Evolutionary conservation across 2,888 invertebrate species (phyloP).

Genomic region (Flabesymbios commensalis): DNA sequence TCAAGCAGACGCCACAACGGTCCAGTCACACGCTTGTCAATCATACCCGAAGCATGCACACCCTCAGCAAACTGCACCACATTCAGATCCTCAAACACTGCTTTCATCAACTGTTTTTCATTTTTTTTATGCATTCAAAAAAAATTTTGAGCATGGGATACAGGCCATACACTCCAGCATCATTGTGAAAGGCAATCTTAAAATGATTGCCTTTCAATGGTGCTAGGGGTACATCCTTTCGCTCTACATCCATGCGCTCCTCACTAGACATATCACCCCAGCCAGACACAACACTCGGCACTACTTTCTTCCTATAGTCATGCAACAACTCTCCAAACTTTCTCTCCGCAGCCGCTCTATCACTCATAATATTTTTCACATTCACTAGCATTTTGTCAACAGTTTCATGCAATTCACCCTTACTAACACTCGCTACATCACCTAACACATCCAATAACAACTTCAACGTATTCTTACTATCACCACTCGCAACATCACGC

Average conservation of each 20-base stretch:
- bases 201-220: slow-evolving; percentile 11
- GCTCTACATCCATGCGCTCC: no score
- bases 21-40: neutral
- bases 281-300: neutral
- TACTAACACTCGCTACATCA: no score
- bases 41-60: neutral
- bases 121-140: neutral
- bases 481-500: neutral
- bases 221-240: neutral
- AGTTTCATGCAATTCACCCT: no score
- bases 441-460: no score
- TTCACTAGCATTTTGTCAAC: no score
- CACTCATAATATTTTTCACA: slow-evolving; percentile 1
- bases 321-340: neutral
- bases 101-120: neutral
- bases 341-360: neutral
- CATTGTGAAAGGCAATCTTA: slow-evolving; percentile 12
- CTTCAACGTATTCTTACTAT: no score
- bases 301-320: neutral
- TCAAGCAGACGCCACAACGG: slow-evolving; percentile 5
- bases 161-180: slow-evolving; percentile 6
- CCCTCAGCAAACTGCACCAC: neutral
- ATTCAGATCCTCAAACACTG: neutral
- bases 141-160: neutral
- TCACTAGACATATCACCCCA: neutral